Conservation (phyloP, 92 coral and sea anemone genomes). For the Palythoa heliodiscus region DNA sequence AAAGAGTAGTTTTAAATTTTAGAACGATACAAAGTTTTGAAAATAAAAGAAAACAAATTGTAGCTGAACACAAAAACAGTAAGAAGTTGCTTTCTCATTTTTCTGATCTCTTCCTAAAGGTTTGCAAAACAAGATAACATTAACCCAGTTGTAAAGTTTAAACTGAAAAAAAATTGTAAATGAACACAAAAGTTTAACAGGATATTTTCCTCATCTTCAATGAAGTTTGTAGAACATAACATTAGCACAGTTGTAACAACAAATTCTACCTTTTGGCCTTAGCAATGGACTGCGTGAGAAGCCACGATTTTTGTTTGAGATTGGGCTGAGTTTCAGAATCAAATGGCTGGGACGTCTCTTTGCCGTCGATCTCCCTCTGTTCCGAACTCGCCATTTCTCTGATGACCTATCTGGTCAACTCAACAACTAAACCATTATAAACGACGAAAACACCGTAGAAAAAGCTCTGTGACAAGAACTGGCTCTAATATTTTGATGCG, state of each 20-base stretch:
- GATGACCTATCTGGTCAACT: not conserved
- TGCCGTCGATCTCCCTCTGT: slow-evolving; percentile 77
- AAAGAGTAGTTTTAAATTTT: not conserved
- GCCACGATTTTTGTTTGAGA: slow-evolving; percentile 35
- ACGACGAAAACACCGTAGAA: not conserved
- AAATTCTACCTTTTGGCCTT: slow-evolving; percentile 32
- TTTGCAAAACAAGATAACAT: not conserved
- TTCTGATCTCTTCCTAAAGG: no score
- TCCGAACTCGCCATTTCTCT: slow-evolving; percentile 66
- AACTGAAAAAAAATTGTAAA: no score
- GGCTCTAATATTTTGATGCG: slow-evolving; percentile 10
- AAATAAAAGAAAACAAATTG: not conserved
- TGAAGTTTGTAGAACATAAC: not conserved
- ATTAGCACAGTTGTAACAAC: not conserved
- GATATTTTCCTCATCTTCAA: no score
- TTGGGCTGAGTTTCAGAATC: slow-evolving; percentile 54
- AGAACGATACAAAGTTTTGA: not conserved
- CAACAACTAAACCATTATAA: slow-evolving; percentile 2
- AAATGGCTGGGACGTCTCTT: slow-evolving; percentile 57
- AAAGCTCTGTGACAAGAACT: not conserved
- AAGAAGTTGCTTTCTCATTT: no score
- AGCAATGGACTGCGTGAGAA: slow-evolving; percentile 37
- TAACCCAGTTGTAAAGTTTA: not conserved
- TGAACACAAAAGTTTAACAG: no score
- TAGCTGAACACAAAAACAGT: not conserved